phyloP scores from a whole-genome alignment of 1,140 invertebrate genomes.

The Neuroterus valhalla region DNA sequence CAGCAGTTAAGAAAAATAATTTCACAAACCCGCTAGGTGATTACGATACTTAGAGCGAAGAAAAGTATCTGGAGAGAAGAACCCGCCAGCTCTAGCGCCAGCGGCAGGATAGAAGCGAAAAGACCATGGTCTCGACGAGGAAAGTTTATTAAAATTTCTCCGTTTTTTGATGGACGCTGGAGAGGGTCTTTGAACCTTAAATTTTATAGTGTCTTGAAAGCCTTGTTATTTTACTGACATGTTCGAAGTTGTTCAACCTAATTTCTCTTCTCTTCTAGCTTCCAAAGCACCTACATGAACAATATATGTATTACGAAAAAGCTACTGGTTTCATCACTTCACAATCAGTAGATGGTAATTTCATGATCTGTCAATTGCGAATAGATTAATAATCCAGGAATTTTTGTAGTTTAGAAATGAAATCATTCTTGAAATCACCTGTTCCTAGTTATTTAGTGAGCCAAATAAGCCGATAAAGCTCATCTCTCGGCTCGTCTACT shows the following conservation, averaged over 20 bases:
- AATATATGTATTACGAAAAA: neutral
- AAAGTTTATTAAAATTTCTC: conserved; percentile 5
- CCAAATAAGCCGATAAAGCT: too few species aligned
- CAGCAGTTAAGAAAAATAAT: conserved; percentile 1
- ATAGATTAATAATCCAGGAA: too few species aligned
- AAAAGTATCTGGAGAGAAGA: conserved; percentile 2
- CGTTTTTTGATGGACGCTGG: neutral
- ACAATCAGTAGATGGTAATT: too few species aligned
- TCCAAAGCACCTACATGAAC: neutral
- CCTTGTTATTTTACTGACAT: neutral
- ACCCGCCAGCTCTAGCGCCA: neutral
- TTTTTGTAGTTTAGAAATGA: too few species aligned
- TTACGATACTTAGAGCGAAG: neutral
- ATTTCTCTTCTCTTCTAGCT: neutral
- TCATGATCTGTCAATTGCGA: too few species aligned
- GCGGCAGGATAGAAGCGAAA: neutral
- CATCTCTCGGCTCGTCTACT: neutral
- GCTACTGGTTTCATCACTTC: too few species aligned
- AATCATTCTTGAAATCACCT: too few species aligned
- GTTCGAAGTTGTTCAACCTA: neutral
- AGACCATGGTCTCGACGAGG: neutral
- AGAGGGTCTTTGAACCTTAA: neutral
- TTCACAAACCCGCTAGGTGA: neutral
- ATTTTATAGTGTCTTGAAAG: neutral
- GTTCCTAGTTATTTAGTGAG: too few species aligned